These are phyloP conservation scores for Acanthaster planci DNA, from an alignment of 35 echinoderm and acorn worm species.

Conservation along the genomic window DNA sequence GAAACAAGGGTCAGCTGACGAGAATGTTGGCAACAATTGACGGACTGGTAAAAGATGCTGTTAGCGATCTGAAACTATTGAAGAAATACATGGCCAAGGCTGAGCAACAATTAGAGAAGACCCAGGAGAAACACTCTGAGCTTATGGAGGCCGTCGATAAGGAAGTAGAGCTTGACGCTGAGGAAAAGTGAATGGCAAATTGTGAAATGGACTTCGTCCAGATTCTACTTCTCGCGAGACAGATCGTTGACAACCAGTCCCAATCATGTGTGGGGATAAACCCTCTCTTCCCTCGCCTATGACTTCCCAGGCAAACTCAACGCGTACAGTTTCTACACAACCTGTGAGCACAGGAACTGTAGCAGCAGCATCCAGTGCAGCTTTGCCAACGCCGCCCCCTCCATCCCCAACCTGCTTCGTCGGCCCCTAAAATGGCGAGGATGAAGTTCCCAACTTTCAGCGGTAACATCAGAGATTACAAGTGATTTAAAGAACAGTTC, in stretches of 20 bases:
- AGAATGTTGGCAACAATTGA: conserved; percentile 38
- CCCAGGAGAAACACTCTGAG: conserved; percentile 55
- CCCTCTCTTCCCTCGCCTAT: not conserved
- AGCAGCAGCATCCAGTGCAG: not conserved
- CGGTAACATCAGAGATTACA: conserved; percentile 62
- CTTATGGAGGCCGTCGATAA: conserved; percentile 44
- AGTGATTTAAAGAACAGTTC: conserved; percentile 57
- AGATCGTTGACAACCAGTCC: too few relatives aligned
- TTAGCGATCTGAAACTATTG: conserved; percentile 17
- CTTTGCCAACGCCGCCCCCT: not conserved
- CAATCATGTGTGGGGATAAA: too few relatives aligned
- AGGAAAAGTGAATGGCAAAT: conserved; percentile 66
- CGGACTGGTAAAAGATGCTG: not conserved
- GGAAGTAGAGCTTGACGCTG: conserved; percentile 30
- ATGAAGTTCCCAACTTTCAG: conserved; percentile 75
- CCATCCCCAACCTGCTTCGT: not conserved
- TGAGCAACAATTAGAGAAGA: conserved; percentile 54
- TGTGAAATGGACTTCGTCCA: conserved; percentile 53
- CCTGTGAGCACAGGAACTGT: conserved; percentile 35
- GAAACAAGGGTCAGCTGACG: conserved; percentile 60
- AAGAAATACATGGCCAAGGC: conserved; percentile 48
- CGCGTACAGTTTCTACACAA: too few relatives aligned
- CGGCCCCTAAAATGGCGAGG: conserved; percentile 48
- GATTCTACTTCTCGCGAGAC: conserved; percentile 27
- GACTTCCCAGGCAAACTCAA: too few relatives aligned